Percentiles rank a stretch among this genome's conserved stretches.
phyloP scores from a whole-genome alignment of 2,113 vertebrate genomes.

The Sceloporus tristichus region DNA sequence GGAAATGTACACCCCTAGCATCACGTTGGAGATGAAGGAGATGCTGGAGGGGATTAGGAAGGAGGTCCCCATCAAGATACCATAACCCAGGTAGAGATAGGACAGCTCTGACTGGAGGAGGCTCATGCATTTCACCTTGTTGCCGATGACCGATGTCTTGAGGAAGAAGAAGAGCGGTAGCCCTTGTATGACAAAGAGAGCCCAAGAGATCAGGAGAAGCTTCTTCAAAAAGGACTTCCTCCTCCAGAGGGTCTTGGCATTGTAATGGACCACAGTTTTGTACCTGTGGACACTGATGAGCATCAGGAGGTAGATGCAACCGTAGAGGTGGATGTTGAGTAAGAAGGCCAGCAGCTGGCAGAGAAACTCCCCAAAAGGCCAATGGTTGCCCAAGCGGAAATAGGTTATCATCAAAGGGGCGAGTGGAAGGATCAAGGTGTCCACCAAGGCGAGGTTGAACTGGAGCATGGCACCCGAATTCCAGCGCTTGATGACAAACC shows the following conservation, averaged over 20 bases:
- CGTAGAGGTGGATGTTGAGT: constrained; percentile 73
- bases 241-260: constrained; percentile 68
- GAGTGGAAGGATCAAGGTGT: constrained; percentile 69
- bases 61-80: constrained; percentile 58
- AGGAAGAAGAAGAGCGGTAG: constrained; percentile 66
- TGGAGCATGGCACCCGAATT: constrained; percentile 74
- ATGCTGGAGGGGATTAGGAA: constrained; percentile 75
- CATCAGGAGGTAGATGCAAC: constrained; percentile 78
- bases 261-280: constrained; percentile 66
- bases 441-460: constrained; percentile 79
- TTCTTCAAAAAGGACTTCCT: constrained; percentile 71
- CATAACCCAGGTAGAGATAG: constrained; percentile 67
- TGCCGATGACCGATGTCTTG: constrained; percentile 58
- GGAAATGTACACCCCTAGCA: constrained; percentile 67
- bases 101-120: constrained; percentile 68
- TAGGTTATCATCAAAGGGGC: constrained; percentile 73
- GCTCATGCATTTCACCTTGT: constrained; percentile 69
- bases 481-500: constrained; percentile 73
- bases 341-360: constrained; percentile 77
- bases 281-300: constrained; percentile 80
- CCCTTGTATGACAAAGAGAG: constrained; percentile 62
- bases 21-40: constrained; percentile 67
- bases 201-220: constrained; percentile 72
- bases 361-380: constrained; percentile 73
- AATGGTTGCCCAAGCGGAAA: constrained; percentile 56